A percentile compares a stretch with the other conserved stretches of the same genome.
phyloP scores from a whole-genome alignment of 2,888 invertebrate genomes.

The Eurois occulta region DNA sequence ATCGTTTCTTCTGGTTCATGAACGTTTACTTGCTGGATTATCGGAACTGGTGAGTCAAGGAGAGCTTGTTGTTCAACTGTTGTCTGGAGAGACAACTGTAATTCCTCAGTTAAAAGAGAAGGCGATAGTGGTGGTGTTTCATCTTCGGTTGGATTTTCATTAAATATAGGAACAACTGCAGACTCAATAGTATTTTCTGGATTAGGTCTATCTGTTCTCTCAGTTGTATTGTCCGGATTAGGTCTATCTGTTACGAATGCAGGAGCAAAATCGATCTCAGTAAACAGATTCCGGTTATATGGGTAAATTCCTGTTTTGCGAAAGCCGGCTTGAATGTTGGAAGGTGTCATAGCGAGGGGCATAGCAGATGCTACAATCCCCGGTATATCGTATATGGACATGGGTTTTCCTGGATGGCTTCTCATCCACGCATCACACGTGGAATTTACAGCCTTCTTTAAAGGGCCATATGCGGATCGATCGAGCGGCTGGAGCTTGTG shows the following conservation, averaged over 20 bases:
- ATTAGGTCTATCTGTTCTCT: no score
- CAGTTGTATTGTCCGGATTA: not conserved
- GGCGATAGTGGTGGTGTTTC: no score
- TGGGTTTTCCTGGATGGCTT: not conserved
- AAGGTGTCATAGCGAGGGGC: not conserved
- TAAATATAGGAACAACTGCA: not conserved
- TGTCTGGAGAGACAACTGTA: no score
- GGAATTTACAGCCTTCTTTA: conserved; percentile 15
- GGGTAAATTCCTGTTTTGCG: conserved; percentile 6
- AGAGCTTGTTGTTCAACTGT: no score
- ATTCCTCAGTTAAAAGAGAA: no score
- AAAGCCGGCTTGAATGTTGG: conserved; percentile 17
- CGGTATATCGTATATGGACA: conserved; percentile 19
- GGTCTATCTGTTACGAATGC: conserved; percentile 9
- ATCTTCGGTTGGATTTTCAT: no score
- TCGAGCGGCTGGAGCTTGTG: conserved; percentile 12
- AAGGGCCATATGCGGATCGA: conserved; percentile 9
- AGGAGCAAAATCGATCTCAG: conserved; percentile 2
- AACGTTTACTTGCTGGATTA: no score
- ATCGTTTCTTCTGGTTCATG: no score
- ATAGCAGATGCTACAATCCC: conserved; percentile 9
- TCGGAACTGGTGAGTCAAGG: no score
- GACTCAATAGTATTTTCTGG: not conserved
- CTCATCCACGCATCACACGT: conserved; percentile 14
- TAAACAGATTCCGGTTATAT: conserved; percentile 5